A percentile compares a stretch with the other conserved stretches of the same genome.
Conservation (phyloP, 1,140 invertebrate species). For the Pararge aegeria region DNA sequence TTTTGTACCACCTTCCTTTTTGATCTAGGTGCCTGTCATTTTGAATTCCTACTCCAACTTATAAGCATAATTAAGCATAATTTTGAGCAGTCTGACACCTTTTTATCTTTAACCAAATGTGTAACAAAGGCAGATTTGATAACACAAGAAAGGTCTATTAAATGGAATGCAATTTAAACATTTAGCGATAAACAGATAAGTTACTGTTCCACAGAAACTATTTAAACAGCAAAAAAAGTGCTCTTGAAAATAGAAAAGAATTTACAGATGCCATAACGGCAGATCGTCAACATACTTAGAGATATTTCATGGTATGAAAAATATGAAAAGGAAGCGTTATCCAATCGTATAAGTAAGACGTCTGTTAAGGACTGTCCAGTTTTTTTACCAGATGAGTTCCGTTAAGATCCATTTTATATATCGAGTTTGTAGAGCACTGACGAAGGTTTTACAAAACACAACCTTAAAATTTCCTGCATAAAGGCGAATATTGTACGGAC, state of each 20-base stretch:
- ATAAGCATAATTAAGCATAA: too few species aligned
- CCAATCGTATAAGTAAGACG: background rate
- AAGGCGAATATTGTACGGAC: background rate
- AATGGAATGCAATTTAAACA: too few species aligned
- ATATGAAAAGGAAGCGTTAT: constrained; percentile 4
- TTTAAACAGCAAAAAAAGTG: too few species aligned
- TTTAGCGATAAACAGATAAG: too few species aligned
- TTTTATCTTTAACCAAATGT: too few species aligned
- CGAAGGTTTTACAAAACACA: background rate
- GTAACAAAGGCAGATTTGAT: too few species aligned
- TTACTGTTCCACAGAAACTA: too few species aligned
- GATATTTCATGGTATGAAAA: background rate
- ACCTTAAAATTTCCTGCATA: background rate
- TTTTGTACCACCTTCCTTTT: too few species aligned
- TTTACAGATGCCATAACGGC: background rate
- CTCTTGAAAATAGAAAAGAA: background rate
- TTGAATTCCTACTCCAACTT: too few species aligned
- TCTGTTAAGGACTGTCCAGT: constrained; percentile 7
- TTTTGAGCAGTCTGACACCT: too few species aligned
- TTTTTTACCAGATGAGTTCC: constrained; percentile 14
- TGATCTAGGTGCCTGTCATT: too few species aligned
- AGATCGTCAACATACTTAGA: background rate
- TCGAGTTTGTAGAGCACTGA: background rate
- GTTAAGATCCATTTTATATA: constrained; percentile 3
- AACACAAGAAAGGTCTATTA: too few species aligned